Base-by-base conservation (phyloP, 2,113 vertebrate species). In the Leptosomus discolor region DNA sequence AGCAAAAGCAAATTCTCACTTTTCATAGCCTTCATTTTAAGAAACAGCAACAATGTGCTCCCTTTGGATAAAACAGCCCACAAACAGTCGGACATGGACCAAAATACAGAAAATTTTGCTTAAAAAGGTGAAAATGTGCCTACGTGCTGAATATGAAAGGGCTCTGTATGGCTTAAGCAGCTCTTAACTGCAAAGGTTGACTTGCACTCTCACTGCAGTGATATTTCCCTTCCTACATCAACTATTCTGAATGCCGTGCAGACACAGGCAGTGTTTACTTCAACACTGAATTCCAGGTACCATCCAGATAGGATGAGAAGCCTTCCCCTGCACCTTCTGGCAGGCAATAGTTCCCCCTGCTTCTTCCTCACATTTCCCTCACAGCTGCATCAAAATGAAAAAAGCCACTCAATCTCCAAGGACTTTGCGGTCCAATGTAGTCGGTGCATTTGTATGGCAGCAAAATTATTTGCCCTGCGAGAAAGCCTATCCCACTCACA, bases 311-410 rank as follows among this genome's bases (percentile, higher is more conserved):
- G 51, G 65, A 87, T 4, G 7, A 84, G 68, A 12, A 94, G 86
- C 70, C 58, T 88, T 95, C 37, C 90, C 53, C 48, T 10, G 5
- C 0, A 70, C 95, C 92, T 95, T 96, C 91, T 97, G 95, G 93
- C 93, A 94, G 58, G 91, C 96, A 97, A 96, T 93, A 94, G 89
- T 75, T 94, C 45, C 75, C 76, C 90, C 39, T 3, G 8, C 45
- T 83, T 67, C 69, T 94, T 89, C 90, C 81, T 91, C 80, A 93
- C 54, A 91, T 91, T 76, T 86, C 90, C 90, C 92, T 97, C 2
- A 97, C 98, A 98, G 98, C 98, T 98, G 98, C 98, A 83, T 95
- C 88, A 84, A 84, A 93, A 95, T 94, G 93, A 97, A 94, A 96
- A 97, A 96, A 95, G 89, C 36, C 92, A 90, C 94, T 90, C 69